These are phyloP conservation scores for Acanthiza pusilla DNA, from an alignment of 2,797 vertebrate species.

Conservation along the genomic window DNA sequence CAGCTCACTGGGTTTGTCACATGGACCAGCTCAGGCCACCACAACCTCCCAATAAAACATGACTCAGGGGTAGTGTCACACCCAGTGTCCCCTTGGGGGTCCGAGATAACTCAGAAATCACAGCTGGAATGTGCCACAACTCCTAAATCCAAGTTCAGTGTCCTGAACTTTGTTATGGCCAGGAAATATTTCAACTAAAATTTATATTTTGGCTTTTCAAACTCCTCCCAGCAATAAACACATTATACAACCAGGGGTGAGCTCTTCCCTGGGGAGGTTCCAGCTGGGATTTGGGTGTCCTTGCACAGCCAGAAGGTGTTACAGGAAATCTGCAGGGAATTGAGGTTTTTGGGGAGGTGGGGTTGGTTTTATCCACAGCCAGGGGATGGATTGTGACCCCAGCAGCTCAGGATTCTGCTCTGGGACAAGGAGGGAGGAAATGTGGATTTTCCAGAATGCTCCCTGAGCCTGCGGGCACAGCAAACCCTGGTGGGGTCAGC, in stretches of 20 bases:
- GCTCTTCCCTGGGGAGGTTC: background rate
- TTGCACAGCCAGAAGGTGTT: background rate
- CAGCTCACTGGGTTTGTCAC: conserved; percentile 9
- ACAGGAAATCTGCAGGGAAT: background rate
- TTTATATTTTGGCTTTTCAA: background rate
- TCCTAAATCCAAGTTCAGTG: fast-evolving
- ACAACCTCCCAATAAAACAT: background rate
- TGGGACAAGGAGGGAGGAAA: background rate
- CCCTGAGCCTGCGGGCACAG: background rate
- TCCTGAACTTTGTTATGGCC: too few relatives aligned
- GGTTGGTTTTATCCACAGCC: background rate
- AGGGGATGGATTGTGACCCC: background rate
- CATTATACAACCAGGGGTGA: background rate
- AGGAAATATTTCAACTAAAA: background rate
- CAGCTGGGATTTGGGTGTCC: background rate
- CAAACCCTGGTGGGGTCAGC: background rate
- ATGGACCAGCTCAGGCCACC: background rate
- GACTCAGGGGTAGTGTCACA: background rate
- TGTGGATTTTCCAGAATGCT: fast-evolving
- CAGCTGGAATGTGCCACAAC: background rate
- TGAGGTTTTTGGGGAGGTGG: background rate
- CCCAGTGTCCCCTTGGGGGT: background rate
- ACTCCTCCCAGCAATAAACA: background rate
- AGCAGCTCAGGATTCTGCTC: background rate
- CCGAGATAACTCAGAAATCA: background rate